These are phyloP conservation scores for Azemiops feae DNA, from an alignment of 2,113 vertebrate species.

Conservation along the genomic window DNA sequence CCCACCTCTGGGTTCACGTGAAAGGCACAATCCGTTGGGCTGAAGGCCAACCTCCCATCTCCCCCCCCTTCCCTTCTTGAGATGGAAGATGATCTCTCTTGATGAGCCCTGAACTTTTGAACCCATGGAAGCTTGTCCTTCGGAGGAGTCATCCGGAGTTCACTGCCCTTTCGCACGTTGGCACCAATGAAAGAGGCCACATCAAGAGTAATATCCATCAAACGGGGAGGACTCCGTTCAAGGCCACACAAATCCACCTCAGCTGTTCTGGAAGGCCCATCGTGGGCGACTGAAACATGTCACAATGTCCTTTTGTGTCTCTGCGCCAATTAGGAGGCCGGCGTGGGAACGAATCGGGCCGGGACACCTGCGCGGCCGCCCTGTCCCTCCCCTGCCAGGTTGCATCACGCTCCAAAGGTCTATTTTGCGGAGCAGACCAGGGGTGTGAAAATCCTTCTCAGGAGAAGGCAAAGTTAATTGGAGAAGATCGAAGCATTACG, in stretches of 20 bases:
- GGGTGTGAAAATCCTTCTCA: constrained; percentile 67
- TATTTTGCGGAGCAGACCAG: constrained; percentile 56
- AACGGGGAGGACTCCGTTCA: constrained; percentile 44
- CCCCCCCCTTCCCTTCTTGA: constrained; percentile 8
- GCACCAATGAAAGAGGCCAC: constrained; percentile 63
- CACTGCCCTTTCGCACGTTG: constrained; percentile 71
- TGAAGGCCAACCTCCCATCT: background rate
- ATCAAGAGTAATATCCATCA: constrained; percentile 72
- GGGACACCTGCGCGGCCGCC: constrained; percentile 30
- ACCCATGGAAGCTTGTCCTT: constrained; percentile 47
- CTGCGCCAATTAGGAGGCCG: constrained; percentile 25
- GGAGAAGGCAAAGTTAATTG: constrained; percentile 64
- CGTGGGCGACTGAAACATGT: constrained; percentile 5
- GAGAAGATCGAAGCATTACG: constrained; percentile 53
- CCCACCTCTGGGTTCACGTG: accelerated
- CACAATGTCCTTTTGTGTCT: constrained; percentile 56
- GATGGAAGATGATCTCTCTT: constrained; percentile 55
- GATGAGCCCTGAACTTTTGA: constrained; percentile 69
- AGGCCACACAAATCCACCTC: constrained; percentile 56
- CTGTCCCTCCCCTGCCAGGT: constrained; percentile 59
- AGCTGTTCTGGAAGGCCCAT: constrained; percentile 28
- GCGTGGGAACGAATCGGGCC: constrained; percentile 36
- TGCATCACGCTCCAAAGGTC: constrained; percentile 61
- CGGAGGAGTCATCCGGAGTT: constrained; percentile 67
- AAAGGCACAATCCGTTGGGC: constrained; percentile 3